A percentile compares a stretch with the other conserved stretches of the same genome.
Conservation (phyloP, 2,113 vertebrate species). For the Chauna torquata region DNA sequence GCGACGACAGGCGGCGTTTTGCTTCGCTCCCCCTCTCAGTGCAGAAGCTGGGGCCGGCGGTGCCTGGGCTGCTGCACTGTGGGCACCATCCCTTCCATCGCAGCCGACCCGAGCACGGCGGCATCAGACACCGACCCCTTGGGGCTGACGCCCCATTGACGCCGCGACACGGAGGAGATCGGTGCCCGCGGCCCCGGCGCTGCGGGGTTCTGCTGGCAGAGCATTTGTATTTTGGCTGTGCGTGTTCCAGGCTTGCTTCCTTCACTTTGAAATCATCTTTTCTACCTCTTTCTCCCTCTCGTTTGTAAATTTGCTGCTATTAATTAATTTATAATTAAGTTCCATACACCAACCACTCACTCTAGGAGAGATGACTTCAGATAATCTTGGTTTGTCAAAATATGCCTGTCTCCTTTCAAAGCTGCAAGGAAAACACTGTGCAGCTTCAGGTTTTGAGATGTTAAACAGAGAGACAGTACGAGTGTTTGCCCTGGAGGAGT, state of each 20-base stretch:
- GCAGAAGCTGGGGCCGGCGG: too few relatives aligned
- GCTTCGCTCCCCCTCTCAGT: too few relatives aligned
- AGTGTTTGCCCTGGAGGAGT: not conserved
- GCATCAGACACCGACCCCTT: too few relatives aligned
- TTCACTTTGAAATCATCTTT: not conserved
- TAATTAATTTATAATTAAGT: constrained; percentile 62
- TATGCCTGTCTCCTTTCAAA: constrained; percentile 22
- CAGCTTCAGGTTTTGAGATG: not conserved
- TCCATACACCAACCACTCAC: not conserved
- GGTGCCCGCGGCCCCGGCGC: accelerated
- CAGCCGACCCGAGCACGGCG: too few relatives aligned
- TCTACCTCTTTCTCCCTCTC: not conserved
- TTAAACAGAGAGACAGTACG: not conserved
- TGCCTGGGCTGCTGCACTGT: too few relatives aligned
- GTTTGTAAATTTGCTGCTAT: constrained; percentile 6
- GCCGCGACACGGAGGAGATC: too few relatives aligned
- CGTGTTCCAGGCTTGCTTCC: accelerated
- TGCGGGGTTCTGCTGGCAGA: not conserved
- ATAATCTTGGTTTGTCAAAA: constrained; percentile 37
- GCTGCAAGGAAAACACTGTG: not conserved
- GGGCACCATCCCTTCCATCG: too few relatives aligned
- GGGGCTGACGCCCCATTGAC: too few relatives aligned
- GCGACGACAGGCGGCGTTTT: not conserved
- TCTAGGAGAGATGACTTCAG: not conserved
- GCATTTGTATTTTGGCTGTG: not conserved